phyloP scores from a whole-genome alignment of 2,797 vertebrate species.

The Eupleurogrammus muticus region DNA sequence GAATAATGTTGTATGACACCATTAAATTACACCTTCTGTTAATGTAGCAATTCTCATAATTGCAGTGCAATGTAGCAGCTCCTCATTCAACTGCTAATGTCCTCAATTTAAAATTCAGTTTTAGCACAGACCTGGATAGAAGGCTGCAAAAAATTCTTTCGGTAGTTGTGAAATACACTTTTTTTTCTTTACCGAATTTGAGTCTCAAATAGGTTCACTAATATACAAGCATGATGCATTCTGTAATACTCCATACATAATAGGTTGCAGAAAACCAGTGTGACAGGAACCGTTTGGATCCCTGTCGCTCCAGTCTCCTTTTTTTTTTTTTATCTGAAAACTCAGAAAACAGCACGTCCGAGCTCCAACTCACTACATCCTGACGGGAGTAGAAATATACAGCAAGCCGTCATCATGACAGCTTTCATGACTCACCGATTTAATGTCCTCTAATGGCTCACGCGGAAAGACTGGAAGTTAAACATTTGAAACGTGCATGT shows the following conservation, averaged over 20 bases:
- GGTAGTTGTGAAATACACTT: neutral
- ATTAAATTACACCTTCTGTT: neutral
- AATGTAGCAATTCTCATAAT: slow-evolving; percentile 2
- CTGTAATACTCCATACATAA: neutral
- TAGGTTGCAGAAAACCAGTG: neutral
- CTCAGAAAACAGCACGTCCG: neutral
- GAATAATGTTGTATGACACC: neutral
- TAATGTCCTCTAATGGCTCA: neutral
- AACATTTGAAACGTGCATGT: no score
- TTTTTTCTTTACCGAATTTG: neutral
- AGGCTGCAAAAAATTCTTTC: neutral
- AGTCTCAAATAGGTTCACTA: neutral
- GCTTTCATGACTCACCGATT: neutral
- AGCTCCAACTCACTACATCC: no score
- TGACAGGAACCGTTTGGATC: slow-evolving; percentile 10
- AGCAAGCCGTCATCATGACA: neutral
- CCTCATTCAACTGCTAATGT: neutral
- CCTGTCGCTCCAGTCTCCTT: neutral
- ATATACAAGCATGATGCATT: neutral
- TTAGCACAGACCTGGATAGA: neutral
- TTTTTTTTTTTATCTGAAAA: neutral
- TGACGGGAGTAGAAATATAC: neutral
- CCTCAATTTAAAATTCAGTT: slow-evolving; percentile 11
- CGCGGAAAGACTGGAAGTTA: no score
- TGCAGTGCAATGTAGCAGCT: neutral